Conservation (phyloP, 2,797 vertebrate genomes). For the Sebastes umbrosus region DNA sequence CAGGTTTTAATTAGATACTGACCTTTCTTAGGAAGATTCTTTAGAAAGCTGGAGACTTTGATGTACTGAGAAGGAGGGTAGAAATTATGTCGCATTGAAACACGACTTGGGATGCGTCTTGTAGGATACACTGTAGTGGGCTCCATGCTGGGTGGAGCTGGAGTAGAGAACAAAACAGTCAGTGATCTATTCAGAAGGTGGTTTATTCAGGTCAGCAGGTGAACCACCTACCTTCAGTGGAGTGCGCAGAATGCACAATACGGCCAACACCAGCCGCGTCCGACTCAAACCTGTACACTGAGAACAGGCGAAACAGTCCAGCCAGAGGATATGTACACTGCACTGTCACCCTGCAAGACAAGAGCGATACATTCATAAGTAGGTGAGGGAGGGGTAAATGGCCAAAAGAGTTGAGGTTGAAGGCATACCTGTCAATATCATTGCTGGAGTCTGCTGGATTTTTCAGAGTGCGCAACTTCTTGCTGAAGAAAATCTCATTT, state of each 20-base stretch:
- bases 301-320: slow-evolving; percentile 68
- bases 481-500: slow-evolving; percentile 80
- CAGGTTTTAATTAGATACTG: background rate
- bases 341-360: slow-evolving; percentile 68
- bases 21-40: background rate
- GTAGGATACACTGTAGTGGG: background rate
- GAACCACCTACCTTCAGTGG: background rate
- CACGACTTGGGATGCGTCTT: background rate
- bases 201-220: background rate
- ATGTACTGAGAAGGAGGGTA: background rate
- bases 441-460: background rate
- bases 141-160: background rate
- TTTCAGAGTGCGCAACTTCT: background rate
- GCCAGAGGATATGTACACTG: slow-evolving; percentile 79
- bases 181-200: no score
- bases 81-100: background rate
- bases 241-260: background rate
- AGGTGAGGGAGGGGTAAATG: no score
- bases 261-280: slow-evolving; percentile 51
- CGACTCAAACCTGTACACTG: slow-evolving; percentile 49
- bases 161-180: background rate
- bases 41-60: background rate
- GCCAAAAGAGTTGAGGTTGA: background rate
- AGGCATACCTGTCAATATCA: background rate
- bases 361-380: background rate